Percentiles rank a stretch among this genome's conserved stretches.
Evolutionary conservation across 2,113 vertebrate species (phyloP).

Genomic region (Baryphthengus martii): DNA sequence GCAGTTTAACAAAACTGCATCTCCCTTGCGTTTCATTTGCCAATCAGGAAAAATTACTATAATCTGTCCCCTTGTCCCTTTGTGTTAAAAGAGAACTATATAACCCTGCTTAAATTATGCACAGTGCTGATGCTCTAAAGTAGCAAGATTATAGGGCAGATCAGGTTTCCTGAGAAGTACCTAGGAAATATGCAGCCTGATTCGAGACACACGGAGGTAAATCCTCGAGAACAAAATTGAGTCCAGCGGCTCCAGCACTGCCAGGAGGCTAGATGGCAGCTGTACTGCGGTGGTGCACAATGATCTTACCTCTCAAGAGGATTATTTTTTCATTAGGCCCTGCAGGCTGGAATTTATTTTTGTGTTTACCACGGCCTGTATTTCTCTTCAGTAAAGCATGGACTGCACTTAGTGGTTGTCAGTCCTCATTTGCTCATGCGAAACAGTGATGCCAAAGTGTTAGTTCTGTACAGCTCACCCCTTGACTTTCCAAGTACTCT

Average conservation of each 20-base stretch:
- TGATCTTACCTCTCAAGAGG: background rate
- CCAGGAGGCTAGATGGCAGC: background rate
- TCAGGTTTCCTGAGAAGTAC: background rate
- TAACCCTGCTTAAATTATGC: background rate
- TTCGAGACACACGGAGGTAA: fast-evolving
- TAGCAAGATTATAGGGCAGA: background rate
- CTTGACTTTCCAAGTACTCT: background rate
- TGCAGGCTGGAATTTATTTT: background rate
- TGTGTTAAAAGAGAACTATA: background rate
- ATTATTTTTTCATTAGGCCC: background rate
- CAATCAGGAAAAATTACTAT: background rate
- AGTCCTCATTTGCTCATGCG: background rate
- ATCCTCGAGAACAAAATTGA: background rate
- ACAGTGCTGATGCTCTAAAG: background rate
- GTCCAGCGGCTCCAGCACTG: background rate
- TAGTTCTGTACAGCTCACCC: background rate
- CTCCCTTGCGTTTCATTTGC: background rate
- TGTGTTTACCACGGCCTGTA: conserved; percentile 10
- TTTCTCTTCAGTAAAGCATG: background rate
- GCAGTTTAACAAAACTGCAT: background rate
- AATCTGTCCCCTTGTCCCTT: background rate
- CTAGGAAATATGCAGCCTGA: background rate
- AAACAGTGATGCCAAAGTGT: background rate
- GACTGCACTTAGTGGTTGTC: conserved; percentile 5
- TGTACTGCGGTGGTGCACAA: background rate